phyloP scores from a whole-genome alignment of 1,140 invertebrate species.

The Brachionus rubens region DNA sequence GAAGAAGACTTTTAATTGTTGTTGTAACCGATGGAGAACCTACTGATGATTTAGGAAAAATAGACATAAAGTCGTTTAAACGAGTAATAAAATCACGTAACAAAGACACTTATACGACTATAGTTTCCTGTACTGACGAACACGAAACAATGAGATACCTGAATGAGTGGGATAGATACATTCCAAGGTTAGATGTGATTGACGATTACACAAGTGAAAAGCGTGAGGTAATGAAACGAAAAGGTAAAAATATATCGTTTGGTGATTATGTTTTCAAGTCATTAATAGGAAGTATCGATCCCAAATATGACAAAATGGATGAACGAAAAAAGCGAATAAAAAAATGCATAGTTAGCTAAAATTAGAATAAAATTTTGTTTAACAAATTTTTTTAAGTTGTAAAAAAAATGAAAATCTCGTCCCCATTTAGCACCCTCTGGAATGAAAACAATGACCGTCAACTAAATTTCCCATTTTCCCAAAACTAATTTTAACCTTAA shows the following conservation, averaged over 20 bases:
- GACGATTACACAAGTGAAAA: conserved; percentile 29
- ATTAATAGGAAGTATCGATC: background rate
- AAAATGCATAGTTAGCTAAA: no score
- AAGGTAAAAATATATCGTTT: background rate
- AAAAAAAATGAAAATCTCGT: no score
- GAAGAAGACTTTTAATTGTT: conserved; percentile 20
- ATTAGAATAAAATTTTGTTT: no score
- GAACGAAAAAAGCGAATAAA: no score
- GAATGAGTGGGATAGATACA: conserved; percentile 23
- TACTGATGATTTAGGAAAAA: conserved; percentile 8
- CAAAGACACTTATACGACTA: background rate
- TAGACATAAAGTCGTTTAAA: conserved; percentile 15
- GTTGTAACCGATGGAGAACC: conserved; percentile 25
- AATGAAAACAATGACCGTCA: no score
- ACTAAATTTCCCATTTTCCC: no score
- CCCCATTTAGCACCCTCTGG: no score
- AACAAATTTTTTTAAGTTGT: no score
- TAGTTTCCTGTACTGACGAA: conserved; percentile 40
- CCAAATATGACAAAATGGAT: background rate
- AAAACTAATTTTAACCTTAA: no score
- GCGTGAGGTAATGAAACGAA: background rate
- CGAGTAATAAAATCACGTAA: background rate
- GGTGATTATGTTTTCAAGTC: conserved; percentile 43
- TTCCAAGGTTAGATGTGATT: conserved; percentile 3
- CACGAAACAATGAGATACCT: conserved; percentile 5